A percentile compares a stretch with the other conserved stretches of the same genome.
phyloP scores from a whole-genome alignment of 2,888 invertebrate species.

The Entomobrya proxima region DNA sequence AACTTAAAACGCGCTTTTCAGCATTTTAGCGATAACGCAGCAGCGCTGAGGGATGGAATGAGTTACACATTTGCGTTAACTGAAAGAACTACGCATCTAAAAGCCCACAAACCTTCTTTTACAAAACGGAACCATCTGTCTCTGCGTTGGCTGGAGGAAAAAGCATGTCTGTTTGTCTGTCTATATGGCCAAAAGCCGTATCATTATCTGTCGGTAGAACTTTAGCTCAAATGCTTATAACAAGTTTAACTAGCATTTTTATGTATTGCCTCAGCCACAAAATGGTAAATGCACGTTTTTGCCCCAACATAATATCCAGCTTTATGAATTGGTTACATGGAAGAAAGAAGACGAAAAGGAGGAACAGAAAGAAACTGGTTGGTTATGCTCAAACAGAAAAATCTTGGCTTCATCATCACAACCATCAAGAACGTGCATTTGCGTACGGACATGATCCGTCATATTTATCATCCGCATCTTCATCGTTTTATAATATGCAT shows the following conservation, averaged over 20 bases:
- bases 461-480: constrained; percentile 26
- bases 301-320: not conserved
- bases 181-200: not conserved
- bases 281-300: not conserved
- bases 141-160: not conserved
- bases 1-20: too few species aligned
- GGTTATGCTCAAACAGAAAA: constrained; percentile 18
- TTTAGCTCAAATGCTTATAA: not conserved
- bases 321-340: constrained; percentile 14
- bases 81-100: too few species aligned
- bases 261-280: not conserved
- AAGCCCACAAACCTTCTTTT: too few species aligned
- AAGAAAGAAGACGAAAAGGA: not conserved
- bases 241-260: not conserved
- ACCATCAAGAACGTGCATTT: not conserved
- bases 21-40: too few species aligned
- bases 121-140: not conserved
- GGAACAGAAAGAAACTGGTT: constrained; percentile 36
- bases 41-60: too few species aligned
- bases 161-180: not conserved
- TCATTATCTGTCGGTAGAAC: not conserved
- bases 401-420: constrained; percentile 18
- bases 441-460: constrained; percentile 1
- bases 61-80: too few species aligned
- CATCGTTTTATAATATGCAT: not conserved